These are phyloP conservation scores for Mechanitis mazaeus DNA, from an alignment of 2,888 invertebrate genomes.

Conservation along the genomic window DNA sequence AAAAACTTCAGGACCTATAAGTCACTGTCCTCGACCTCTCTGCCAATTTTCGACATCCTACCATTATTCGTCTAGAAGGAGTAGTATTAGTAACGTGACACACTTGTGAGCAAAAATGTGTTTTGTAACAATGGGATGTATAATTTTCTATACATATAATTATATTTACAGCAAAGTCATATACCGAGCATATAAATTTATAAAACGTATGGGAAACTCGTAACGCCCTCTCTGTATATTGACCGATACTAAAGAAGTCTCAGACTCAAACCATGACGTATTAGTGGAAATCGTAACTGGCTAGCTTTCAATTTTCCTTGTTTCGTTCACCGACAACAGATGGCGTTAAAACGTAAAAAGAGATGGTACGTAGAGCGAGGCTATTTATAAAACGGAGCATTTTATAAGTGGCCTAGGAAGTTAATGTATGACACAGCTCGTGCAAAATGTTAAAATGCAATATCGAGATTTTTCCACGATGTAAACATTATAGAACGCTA, in stretches of 20 bases:
- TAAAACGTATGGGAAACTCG: background rate
- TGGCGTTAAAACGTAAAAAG: conserved; percentile 39
- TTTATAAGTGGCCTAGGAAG: conserved; percentile 72
- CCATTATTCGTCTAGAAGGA: too few species aligned
- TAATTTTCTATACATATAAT: conserved; percentile 12
- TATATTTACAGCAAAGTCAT: too few species aligned
- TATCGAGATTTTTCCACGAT: conserved; percentile 42
- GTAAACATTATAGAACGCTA: conserved; percentile 18
- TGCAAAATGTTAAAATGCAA: conserved; percentile 45
- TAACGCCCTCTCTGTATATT: conserved; percentile 39
- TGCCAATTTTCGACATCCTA: too few species aligned
- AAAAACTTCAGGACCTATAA: too few species aligned
- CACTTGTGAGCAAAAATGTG: too few species aligned
- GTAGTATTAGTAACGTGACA: too few species aligned
- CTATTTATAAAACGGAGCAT: conserved; percentile 69
- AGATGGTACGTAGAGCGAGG: conserved; percentile 41
- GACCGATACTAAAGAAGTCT: conserved; percentile 24
- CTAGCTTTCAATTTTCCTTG: conserved; percentile 44
- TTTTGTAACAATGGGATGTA: conserved; percentile 19
- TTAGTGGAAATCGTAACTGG: conserved; percentile 35
- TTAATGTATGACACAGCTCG: conserved; percentile 46
- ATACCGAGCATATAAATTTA: too few species aligned
- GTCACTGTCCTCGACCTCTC: too few species aligned
- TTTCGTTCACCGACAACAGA: conserved; percentile 41
- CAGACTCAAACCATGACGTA: conserved; percentile 31